These are phyloP conservation scores for Littorina saxatilis DNA, from an alignment of 1,140 invertebrate species.

Conservation along the genomic window DNA sequence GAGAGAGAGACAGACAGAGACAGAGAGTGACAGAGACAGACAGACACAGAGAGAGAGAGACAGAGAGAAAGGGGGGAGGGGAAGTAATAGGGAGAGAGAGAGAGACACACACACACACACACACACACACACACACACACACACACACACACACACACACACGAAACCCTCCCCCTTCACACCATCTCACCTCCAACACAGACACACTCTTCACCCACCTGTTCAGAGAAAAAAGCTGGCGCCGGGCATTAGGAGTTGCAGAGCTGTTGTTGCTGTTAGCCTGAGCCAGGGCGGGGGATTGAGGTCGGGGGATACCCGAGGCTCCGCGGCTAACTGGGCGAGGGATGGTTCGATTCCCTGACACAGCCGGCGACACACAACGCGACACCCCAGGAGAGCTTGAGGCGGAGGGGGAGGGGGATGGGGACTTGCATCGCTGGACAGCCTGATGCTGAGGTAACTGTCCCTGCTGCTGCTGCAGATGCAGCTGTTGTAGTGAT, in stretches of 20 bases:
- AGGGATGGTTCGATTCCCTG: constrained; percentile 27
- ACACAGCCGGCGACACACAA: constrained; percentile 4
- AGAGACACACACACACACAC: too few relatives aligned
- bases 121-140: too few relatives aligned
- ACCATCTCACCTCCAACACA: too few relatives aligned
- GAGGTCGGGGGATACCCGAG: constrained; percentile 16
- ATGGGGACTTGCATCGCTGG: constrained; percentile 39
- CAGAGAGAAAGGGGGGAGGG: too few relatives aligned
- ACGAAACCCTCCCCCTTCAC: too few relatives aligned
- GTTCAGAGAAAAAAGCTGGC: constrained; percentile 2
- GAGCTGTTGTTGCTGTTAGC: neutral
- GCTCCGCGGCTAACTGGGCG: constrained; percentile 9
- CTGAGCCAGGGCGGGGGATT: neutral
- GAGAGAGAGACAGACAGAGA: too few relatives aligned
- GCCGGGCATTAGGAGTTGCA: neutral
- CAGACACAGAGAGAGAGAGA: too few relatives aligned
- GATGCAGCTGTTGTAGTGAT: neutral
- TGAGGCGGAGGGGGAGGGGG: neutral
- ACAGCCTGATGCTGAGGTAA: constrained; percentile 33
- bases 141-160: too few relatives aligned
- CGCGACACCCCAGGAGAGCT: neutral
- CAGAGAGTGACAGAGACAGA: too few relatives aligned
- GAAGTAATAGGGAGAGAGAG: neutral
- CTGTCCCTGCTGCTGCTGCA: neutral
- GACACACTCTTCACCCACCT: constrained; percentile 5